A percentile compares a stretch with the other conserved stretches of the same genome.
These are phyloP conservation scores for Polyodon spathula DNA, from an alignment of 2,113 vertebrate species.

Conservation along the genomic window DNA sequence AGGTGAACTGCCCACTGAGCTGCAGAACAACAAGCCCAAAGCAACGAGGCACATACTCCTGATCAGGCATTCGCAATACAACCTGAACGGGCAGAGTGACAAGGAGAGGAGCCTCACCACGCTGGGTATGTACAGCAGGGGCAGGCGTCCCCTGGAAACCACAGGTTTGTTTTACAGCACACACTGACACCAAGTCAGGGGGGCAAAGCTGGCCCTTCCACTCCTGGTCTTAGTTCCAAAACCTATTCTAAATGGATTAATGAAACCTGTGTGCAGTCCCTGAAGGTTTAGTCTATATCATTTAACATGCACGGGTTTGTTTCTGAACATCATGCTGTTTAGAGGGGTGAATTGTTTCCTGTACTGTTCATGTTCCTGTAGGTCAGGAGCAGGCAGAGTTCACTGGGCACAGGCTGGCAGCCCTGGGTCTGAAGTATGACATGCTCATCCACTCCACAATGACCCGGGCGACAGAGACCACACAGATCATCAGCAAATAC, in stretches of 20 bases:
- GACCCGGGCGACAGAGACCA: conserved; percentile 84
- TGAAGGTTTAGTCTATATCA: too few relatives aligned
- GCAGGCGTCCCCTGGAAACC: too few relatives aligned
- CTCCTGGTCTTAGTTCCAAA: too few relatives aligned
- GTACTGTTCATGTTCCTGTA: conserved; percentile 32
- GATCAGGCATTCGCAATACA: conserved; percentile 91
- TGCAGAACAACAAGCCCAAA: conserved; percentile 74
- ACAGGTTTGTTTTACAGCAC: too few relatives aligned
- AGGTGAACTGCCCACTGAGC: conserved; percentile 60
- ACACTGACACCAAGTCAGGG: too few relatives aligned
- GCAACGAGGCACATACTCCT: conserved; percentile 90
- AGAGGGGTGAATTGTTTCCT: too few relatives aligned
- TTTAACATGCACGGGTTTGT: too few relatives aligned
- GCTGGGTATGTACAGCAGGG: too few relatives aligned
- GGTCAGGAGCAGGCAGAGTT: conserved; percentile 89
- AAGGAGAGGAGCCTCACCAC: conserved; percentile 76
- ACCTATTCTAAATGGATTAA: too few relatives aligned
- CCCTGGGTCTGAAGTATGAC: conserved; percentile 79
- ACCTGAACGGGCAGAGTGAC: conserved; percentile 70
- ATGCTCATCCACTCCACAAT: conserved; percentile 86
- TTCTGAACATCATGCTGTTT: too few relatives aligned
- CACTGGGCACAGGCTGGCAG: conserved; percentile 75
- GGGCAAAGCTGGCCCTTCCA: conserved; percentile 8
- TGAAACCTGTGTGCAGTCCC: too few relatives aligned
- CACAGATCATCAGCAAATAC: conserved; percentile 82